These are phyloP conservation scores for Boloria selene DNA, from an alignment of 2,888 invertebrate species.

Conservation along the genomic window DNA sequence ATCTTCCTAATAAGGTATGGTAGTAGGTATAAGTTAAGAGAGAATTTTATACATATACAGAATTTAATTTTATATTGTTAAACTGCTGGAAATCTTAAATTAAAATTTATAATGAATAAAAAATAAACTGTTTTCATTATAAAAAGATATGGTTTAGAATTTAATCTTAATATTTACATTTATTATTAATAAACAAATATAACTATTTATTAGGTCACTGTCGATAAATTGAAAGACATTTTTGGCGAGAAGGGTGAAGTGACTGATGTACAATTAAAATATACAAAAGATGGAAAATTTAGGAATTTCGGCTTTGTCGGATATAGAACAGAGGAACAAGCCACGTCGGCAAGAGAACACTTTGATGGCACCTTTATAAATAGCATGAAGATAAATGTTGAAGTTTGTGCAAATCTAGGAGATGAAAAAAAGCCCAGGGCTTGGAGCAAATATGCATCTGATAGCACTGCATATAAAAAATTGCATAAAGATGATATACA, in stretches of 20 bases:
- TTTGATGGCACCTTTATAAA: slow-evolving; percentile 94
- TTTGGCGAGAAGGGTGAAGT: slow-evolving; percentile 92
- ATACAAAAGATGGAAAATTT: slow-evolving; percentile 94
- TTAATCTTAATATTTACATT: neutral
- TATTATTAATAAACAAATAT: slow-evolving; percentile 26
- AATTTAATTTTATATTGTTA: neutral
- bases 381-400: slow-evolving; percentile 90
- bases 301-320: slow-evolving; percentile 97
- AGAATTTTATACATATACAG: no score
- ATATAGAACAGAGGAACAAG: slow-evolving; percentile 91
- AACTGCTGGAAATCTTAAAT: neutral
- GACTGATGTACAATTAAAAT: slow-evolving; percentile 97
- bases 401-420: slow-evolving; percentile 87
- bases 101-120: no score
- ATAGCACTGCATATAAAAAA: slow-evolving; percentile 86
- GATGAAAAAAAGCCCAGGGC: slow-evolving; percentile 90
- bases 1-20: slow-evolving; percentile 92
- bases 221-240: slow-evolving; percentile 87
- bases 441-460: slow-evolving; percentile 95
- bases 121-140: no score
- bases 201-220: slow-evolving; percentile 85
- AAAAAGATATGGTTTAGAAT: neutral
- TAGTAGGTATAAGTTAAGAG: neutral
- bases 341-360: slow-evolving; percentile 87
- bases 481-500: slow-evolving; percentile 64